Percentiles rank a stretch among this genome's conserved stretches.
Conservation (phyloP, 2,113 vertebrate genomes). For the Arothron firmamentum region DNA sequence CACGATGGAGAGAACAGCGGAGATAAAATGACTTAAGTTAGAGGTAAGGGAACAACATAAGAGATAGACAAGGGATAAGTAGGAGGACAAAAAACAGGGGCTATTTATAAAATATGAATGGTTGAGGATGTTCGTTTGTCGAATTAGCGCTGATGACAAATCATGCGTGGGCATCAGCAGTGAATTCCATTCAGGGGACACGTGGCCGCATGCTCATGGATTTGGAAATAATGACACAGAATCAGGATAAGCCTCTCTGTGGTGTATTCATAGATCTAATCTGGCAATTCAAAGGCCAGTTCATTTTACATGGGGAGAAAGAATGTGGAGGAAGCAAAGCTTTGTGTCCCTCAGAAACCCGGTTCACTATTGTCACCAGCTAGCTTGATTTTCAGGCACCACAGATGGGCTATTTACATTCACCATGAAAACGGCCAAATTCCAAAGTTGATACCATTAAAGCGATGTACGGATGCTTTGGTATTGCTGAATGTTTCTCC, state of each 20-base stretch:
- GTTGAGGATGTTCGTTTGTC: conserved; percentile 41
- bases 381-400: not conserved
- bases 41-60: conserved; percentile 20
- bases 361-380: conserved; percentile 1
- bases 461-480: too few species aligned
- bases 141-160: conserved; percentile 58
- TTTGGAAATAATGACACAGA: conserved; percentile 26
- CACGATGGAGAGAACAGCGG: conserved; percentile 12
- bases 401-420: too few species aligned
- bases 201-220: conserved; percentile 30
- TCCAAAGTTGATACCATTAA: too few species aligned
- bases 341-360: conserved; percentile 9
- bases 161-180: conserved; percentile 48
- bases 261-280: conserved; percentile 52
- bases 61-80: conserved; percentile 21
- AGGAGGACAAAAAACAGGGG: conserved; percentile 39
- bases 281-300: conserved; percentile 27
- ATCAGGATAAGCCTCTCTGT: conserved; percentile 49
- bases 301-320: conserved; percentile 18
- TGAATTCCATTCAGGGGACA: conserved; percentile 41
- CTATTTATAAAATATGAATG: conserved; percentile 56
- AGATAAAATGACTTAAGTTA: conserved; percentile 47
- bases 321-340: conserved; percentile 3
- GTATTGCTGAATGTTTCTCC: not conserved
- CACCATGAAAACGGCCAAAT: too few species aligned